Evolutionary conservation across 2,797 vertebrate genomes (phyloP), one percentile per base, ranked within the genome.

Genomic region (Tokudaia muenninki): DNA sequence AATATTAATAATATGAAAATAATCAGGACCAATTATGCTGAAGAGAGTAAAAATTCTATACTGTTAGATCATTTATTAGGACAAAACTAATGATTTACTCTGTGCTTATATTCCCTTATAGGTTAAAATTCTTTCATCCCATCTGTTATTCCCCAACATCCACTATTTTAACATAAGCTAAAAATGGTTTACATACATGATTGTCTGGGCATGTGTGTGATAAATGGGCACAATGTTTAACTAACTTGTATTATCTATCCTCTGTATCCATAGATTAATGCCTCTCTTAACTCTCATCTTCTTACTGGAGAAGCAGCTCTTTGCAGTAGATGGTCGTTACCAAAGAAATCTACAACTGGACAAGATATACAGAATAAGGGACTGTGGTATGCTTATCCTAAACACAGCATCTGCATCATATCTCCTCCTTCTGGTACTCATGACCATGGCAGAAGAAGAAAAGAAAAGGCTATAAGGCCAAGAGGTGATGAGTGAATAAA

Each of bases 1-100:
- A 94, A 94, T 78, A 95, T 31, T 31, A 12, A 74, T 34, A 91
- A 78, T 2, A 24, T 29, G 82, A 82, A 97, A 92, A 82, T 70
- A 92, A 95, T 26, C 9, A 91, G 31, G 74, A 79, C 12, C n/a
- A 83, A 41, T 41, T 3, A 10, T 89, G 57, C 77, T 57, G 37
- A 92, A 63, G 44, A 95, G 0, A 81, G 9, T 9, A 50, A 82
- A 81, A 91, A 14, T 5, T 44, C 41, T 47, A n/a, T 70, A 91
- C 9, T 70, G 29, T 0, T 81, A 10, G 83, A 93, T 93, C 92
- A 82, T 22, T 11, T 83, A 70, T 80, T 44, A 52, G 52, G 10
- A 41, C 44, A 67, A 72, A 82, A 78, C 10, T 78, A 72, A 44
- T 74, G 74, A 29, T 91, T 94, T 94, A 57, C 31, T 72, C n/a